Evolutionary conservation across 2,113 vertebrate genomes (phyloP).

Genomic region (Leucopsar rothschildi): DNA sequence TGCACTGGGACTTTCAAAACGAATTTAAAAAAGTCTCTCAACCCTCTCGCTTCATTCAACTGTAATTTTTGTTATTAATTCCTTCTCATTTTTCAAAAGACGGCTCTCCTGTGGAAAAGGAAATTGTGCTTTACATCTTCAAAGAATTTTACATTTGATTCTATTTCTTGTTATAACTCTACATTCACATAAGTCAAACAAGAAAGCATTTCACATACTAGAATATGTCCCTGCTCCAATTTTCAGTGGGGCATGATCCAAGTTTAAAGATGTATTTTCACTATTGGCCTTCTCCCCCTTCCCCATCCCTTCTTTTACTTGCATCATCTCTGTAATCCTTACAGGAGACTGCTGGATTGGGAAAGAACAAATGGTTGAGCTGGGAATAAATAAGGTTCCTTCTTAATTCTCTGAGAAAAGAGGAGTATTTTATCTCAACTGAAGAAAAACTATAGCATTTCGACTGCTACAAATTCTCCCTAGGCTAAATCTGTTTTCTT

Average conservation of each 20-base stretch:
- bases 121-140: slow-evolving; percentile 28
- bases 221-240: not conserved
- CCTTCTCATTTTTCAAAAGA: slow-evolving; percentile 24
- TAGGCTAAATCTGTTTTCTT: not conserved
- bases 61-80: slow-evolving; percentile 44
- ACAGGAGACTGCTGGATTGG: not conserved
- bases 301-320: not conserved
- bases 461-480: not conserved
- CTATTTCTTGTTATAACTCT: not conserved
- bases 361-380: not conserved
- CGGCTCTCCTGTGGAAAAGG: not conserved
- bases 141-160: slow-evolving; percentile 41
- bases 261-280: not conserved
- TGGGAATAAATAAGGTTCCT: not conserved
- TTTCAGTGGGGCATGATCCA: not conserved
- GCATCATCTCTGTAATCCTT: not conserved
- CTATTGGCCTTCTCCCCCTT: rapidly evolving
- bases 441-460: not conserved
- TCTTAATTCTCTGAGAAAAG: not conserved
- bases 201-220: not conserved
- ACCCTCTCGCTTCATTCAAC: slow-evolving; percentile 6
- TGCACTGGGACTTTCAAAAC: slow-evolving; percentile 40
- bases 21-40: not conserved
- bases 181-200: not conserved
- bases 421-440: not conserved